Evolutionary conservation across 2,113 vertebrate genomes (phyloP).

Genomic region (Bujurquina vittata): DNA sequence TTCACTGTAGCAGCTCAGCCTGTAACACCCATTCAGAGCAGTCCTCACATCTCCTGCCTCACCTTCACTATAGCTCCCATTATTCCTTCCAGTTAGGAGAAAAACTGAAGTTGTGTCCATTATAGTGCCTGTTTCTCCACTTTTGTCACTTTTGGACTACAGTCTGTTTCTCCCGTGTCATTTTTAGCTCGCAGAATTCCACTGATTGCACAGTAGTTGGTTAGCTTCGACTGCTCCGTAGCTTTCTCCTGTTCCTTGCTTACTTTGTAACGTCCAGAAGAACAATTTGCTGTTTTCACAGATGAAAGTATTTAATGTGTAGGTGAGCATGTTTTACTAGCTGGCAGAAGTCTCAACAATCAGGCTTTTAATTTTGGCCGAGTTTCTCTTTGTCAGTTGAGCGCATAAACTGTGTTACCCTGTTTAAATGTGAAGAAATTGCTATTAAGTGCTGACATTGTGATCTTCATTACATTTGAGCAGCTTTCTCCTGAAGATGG

Average conservation of each 20-base stretch:
- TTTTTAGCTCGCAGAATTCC: not conserved
- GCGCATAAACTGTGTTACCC: not conserved
- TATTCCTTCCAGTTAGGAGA: not conserved
- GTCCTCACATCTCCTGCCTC: not conserved
- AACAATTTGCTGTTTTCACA: not conserved
- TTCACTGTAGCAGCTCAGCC: not conserved
- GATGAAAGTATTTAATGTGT: not conserved
- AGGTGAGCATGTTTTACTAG: not conserved
- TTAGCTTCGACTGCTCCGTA: too few species aligned
- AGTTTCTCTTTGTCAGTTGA: not conserved
- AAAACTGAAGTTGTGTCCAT: not conserved
- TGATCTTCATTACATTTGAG: slow-evolving; percentile 15
- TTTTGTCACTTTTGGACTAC: not conserved
- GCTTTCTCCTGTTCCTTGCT: not conserved
- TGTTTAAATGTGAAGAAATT: not conserved
- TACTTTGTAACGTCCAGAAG: not conserved
- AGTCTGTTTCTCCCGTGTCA: not conserved
- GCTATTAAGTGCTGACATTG: not conserved
- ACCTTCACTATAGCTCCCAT: not conserved
- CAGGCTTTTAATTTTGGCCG: not conserved
- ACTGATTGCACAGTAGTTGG: not conserved
- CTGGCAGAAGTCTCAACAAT: not conserved
- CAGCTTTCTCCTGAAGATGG: not conserved
- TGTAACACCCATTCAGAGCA: not conserved
- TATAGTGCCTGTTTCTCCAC: not conserved